These are phyloP conservation scores for Trichosurus vulpecula DNA, from an alignment of 2,797 vertebrate species.

Conservation along the genomic window DNA sequence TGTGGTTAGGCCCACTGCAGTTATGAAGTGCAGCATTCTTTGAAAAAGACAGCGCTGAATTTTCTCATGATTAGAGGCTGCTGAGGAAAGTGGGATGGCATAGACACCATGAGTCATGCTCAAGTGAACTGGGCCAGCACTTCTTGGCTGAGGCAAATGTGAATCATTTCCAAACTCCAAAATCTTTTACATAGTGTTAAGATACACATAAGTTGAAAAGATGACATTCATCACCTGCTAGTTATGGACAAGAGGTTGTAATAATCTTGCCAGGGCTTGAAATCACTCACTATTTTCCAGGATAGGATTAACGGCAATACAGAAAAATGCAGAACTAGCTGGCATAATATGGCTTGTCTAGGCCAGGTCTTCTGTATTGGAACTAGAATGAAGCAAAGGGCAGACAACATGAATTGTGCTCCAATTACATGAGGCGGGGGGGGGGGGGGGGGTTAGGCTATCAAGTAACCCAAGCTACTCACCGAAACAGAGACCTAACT, in stretches of 20 bases:
- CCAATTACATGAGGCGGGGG: neutral
- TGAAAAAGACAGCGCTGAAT: constrained; percentile 83
- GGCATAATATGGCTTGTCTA: neutral
- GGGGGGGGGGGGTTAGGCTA: neutral
- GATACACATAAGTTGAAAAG: neutral
- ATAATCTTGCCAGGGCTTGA: neutral
- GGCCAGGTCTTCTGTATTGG: neutral
- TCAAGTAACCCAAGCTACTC: neutral
- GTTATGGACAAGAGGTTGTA: neutral
- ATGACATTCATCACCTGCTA: neutral
- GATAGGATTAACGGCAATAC: neutral
- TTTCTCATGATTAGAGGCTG: constrained; percentile 76
- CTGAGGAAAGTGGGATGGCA: constrained; percentile 70
- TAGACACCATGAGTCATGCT: constrained; percentile 80
- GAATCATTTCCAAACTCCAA: constrained; percentile 38
- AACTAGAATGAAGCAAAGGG: neutral
- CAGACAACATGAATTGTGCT: neutral
- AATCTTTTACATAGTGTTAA: neutral
- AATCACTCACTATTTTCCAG: neutral
- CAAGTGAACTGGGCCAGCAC: constrained; percentile 66
- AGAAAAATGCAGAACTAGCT: constrained; percentile 4
- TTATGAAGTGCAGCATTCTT: constrained; percentile 82
- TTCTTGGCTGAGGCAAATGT: constrained; percentile 70
- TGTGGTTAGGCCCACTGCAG: constrained; percentile 81
- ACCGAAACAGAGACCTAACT: neutral